These are phyloP conservation scores for Didymodactylos carnosus DNA, from an alignment of 2,888 invertebrate species.

Conservation along the genomic window DNA sequence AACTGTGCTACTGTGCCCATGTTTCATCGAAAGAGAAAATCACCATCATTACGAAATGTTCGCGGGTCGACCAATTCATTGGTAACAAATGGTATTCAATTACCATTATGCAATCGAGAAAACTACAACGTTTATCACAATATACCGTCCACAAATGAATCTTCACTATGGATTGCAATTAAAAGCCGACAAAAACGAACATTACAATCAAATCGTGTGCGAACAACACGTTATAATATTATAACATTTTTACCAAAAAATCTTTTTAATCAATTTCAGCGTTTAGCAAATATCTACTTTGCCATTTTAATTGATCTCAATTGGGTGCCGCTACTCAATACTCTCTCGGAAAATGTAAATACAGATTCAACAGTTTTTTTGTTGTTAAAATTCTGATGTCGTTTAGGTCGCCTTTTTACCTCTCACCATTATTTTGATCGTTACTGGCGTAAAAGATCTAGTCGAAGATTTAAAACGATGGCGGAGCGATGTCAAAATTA, in stretches of 20 bases:
- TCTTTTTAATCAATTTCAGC: slow-evolving; percentile 60
- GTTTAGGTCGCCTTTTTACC: slow-evolving; percentile 87
- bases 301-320: slow-evolving; percentile 83
- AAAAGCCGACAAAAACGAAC: neutral
- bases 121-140: neutral
- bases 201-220: neutral
- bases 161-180: neutral
- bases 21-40: neutral
- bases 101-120: neutral
- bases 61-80: neutral
- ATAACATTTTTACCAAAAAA: slow-evolving; percentile 43
- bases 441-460: slow-evolving; percentile 78
- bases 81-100: neutral
- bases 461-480: slow-evolving; percentile 76
- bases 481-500: slow-evolving; percentile 67
- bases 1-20: neutral
- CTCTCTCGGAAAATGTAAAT: neutral
- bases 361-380: neutral
- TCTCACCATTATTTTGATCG: slow-evolving; percentile 73
- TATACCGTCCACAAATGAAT: neutral
- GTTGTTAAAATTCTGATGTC: slow-evolving; percentile 64
- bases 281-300: slow-evolving; percentile 90
- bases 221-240: neutral
- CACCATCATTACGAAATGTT: neutral
- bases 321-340: slow-evolving; percentile 58